Evolutionary conservation across 2,888 invertebrate genomes (phyloP), one percentile per base, ranked within the genome.

Genomic region (Arctia plantaginis): DNA sequence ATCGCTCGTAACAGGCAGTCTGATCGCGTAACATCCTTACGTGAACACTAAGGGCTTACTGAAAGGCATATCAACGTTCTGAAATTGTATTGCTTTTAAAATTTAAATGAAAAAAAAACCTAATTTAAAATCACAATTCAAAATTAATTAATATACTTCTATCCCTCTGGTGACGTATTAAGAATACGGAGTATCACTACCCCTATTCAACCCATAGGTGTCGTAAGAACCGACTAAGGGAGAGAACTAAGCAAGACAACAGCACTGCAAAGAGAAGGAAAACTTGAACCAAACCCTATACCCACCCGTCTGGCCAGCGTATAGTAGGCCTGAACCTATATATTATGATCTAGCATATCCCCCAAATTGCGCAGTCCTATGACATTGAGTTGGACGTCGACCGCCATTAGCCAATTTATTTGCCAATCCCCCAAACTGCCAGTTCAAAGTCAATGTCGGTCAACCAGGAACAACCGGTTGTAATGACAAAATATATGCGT

Each of bases 371-470:
- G 20, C 55, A 44, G 80, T 73, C 79, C 74, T 77, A 68, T 84
- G 82, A 81, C 84, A 85, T 85, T 85, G 82, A 70, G 68, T 68
- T 86, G 87, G 83, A 70, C 84, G 79, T 76, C 83, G 82, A 75
- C 80, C 81, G 80, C 79, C 64, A 75, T 80, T 77, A 80, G 72
- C 80, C 84, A 87, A 86, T 88, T 83, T 81, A 75, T 82, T 79
- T 69, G 80, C 80, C 82, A 75, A 85, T 80, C 82, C 86, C 85
- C 84, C 80, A 85, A 75, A 75, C 33, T 75, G 76, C 80, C 73
- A 81, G 88, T 88, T 88, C 88, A 88, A 88, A 88, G 88, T 88
- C 88, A 88, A 88, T 88, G 87, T 79, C 87, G 78, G 23, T 67
- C 68, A 55, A 78, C 81, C 81, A 81, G 85, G 83, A 83, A 82